phyloP scores from a whole-genome alignment of 2,113 vertebrate species.

The Octodon degus region DNA sequence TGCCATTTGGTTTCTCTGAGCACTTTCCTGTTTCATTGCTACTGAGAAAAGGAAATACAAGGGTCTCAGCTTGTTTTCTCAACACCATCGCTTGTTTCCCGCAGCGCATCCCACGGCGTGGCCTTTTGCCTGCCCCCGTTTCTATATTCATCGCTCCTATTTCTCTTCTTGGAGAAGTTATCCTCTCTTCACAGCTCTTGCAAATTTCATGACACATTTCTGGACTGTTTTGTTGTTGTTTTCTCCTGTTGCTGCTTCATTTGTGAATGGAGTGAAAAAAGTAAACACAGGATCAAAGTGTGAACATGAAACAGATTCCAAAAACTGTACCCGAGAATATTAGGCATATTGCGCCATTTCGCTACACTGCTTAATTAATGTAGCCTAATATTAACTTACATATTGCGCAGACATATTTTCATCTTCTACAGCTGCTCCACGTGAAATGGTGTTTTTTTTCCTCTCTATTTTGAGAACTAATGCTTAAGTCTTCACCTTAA shows the following conservation, averaged over 20 bases:
- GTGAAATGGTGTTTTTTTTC: neutral
- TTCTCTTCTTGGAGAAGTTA: conserved; percentile 24
- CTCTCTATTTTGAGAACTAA: neutral
- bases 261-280: conserved; percentile 57
- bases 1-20: neutral
- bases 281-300: conserved; percentile 27
- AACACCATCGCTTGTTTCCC: conserved; percentile 1
- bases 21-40: neutral
- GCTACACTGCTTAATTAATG: neutral
- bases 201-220: conserved; percentile 66
- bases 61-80: conserved; percentile 34
- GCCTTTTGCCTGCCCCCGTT: neutral
- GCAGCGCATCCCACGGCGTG: neutral
- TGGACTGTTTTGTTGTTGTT: conserved; percentile 58
- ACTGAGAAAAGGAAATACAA: conserved; percentile 31
- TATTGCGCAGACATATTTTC: neutral
- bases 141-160: neutral
- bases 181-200: conserved; percentile 36
- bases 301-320: conserved; percentile 48
- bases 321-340: neutral
- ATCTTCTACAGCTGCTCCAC: neutral
- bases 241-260: conserved; percentile 15
- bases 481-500: neutral
- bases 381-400: conserved; percentile 22
- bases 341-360: neutral